Conservation (phyloP, 2,113 vertebrate genomes). For the Eublepharis macularius region DNA sequence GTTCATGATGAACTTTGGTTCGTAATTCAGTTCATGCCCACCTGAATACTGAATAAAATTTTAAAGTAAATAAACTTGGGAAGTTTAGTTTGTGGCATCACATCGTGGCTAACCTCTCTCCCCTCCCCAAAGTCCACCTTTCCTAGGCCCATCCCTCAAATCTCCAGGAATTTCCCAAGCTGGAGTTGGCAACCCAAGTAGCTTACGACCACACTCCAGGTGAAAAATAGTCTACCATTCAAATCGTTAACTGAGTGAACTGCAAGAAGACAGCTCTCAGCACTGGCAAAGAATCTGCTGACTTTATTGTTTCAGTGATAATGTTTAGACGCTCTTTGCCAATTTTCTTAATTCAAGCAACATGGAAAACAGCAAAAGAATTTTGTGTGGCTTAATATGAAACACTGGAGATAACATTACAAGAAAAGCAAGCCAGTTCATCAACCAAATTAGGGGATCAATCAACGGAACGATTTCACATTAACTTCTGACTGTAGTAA, state of each 20-base stretch:
- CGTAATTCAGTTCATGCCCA: no score
- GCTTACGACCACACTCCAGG: no score
- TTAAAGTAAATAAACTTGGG: no score
- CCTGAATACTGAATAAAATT: no score
- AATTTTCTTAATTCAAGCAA: conserved; percentile 10
- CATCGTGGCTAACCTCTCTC: no score
- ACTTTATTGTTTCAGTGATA: neutral
- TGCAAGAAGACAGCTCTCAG: conserved; percentile 48
- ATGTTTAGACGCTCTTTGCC: neutral
- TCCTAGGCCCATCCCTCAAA: no score
- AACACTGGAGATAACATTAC: neutral
- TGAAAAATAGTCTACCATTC: conserved; percentile 13
- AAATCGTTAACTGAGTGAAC: conserved; percentile 58
- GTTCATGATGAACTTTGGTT: no score
- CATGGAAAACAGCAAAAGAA: neutral
- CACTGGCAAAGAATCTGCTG: neutral
- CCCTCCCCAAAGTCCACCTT: no score
- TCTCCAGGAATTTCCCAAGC: no score
- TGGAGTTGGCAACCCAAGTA: no score
- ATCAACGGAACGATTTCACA: neutral
- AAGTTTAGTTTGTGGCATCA: no score
- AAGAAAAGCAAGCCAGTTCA: neutral
- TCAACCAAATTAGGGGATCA: neutral
- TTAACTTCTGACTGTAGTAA: neutral
- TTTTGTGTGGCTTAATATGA: neutral